Evolutionary conservation across 1,140 invertebrate species (phyloP), one percentile per base, ranked within the genome.

Genomic region (Ptiloglossa arizonensis): DNA sequence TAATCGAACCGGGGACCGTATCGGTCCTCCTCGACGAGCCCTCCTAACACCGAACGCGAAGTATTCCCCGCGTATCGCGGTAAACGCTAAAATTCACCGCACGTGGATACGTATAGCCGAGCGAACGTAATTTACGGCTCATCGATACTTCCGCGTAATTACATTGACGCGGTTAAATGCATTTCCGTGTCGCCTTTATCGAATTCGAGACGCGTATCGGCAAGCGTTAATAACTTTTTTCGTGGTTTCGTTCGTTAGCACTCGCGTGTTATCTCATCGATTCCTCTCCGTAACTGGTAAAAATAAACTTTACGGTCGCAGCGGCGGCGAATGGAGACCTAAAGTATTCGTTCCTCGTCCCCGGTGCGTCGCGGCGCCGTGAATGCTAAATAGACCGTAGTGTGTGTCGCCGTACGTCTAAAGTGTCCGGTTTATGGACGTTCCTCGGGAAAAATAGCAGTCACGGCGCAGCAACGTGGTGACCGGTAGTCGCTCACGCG

Each of bases 401-500:
- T 67, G 74, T 64, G 54, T 35, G 41, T 76, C 41, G 63, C 63
- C 52, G 35, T 75, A 67, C 80, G 60, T 79, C 72, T 89, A 90
- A 90, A 90, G 89, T 91, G 89, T 90, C 64, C 79, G 83, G 81
- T 85, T 90, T 89, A 89, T 88, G 85, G 81, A 88, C 87, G 82
- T 80, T 83, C 78, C 77, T 81, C 69, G 35, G 81, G 70, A 85
- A 82, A 86, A 88, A 89, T 86, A 83, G 84, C 52, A 72, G 79
- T 74, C 78, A 83, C 52, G 70, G 22, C 29, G 44, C 32, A 72
- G 44, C 44, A 27, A 24, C 54, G 56, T 48, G 72, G 35, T 82
- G 83, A 86, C 83, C 84, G 48, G 84, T 86, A 85, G 84, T 82
- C 83, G 63, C 46, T 85, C 83, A 82, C 82, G 83, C 81, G 80